Base-by-base conservation (phyloP, 1,140 invertebrate species). In the Hyphantria cunea region DNA sequence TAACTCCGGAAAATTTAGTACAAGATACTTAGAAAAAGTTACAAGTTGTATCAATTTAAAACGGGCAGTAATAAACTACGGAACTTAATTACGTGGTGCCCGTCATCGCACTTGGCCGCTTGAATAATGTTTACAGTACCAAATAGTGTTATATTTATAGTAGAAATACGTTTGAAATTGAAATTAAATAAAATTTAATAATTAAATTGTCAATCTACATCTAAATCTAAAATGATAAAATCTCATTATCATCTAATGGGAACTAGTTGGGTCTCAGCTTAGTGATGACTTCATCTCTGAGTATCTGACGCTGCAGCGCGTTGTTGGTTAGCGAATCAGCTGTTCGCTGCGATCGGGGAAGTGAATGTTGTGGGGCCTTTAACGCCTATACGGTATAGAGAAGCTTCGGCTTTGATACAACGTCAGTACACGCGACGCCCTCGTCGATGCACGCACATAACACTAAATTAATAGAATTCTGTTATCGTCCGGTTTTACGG, bases 321-420 rank as follows among this genome's bases (percentile, higher is more conserved):
- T 7, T 31, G 55, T 13, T 45, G 64, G 17, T 52, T 37, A 66
- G 68, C 82, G 78, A 86, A 89, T 86, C 86, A 89, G 86, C 86
- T 89, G 86, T 84, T 84, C 45, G 66, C 49, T 47, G 64, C 61
- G 69, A 66, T 68, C 67, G 76, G 78, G 76, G 74, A 76, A 74
- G 69, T 67, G 66, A 58, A 64, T 68, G 66, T 74, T 64, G 63
- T 59, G 53, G 47, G 48, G 54, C 53, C 56, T 66, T 61, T 47
- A 60, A 47, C 17, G 17, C 17, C 17, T 25, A 25, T 25, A 25
- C 17, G 17, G 59, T 60, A 54, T 69, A 69, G 55, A 50, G 47
- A 60, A 64, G 52, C 60, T 70, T 63, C 67, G 68, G 66, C 66
- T 64, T 58, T 70, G 69, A 69, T 71, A 62, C 50, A 74, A 66